Base-by-base conservation (phyloP, 2,888 invertebrate genomes). In the Gymnosoma rotundatum region DNA sequence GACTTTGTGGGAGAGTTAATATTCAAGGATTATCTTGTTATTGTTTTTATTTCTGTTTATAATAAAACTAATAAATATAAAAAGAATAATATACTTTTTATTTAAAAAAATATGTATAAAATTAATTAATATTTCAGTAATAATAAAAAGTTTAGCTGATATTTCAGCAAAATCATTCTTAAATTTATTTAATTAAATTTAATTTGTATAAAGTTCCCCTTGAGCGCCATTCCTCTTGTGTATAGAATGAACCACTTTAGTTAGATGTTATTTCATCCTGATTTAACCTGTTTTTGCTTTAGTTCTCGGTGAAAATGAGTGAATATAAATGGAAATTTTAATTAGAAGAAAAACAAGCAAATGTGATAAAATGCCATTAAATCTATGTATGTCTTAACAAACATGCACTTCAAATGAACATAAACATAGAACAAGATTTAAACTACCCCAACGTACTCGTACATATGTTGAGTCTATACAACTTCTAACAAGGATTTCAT, bases 401-500 rank as follows among this genome's bases (percentile, higher is more conserved):
- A 20, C 16, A 32, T 32, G 56, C 32, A 32, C 16, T 45, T 42
- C 52, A 32, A 21, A 42, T 7, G 10, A 12, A 64, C 9, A 16
- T 20, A 69, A 69, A 45, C 25, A 18, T 3, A 67, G 38, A 50
- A 38, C 20, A 38, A 50, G 58, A 67, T 38, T 64, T 48, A 48
- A 5, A 14, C 45, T n/a, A 48, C 5, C 16, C 14, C 45, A 48
- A 5, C 14, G 16, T 48, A 48, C n/a, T 16, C 7, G 6, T 48
- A 60, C 36, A 56, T 9, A 25, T 45, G 42, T 32, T n/a, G 25
- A 54, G 69, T 72, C 16, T 64, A 20, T 10, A 58, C 16, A 58
- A 60, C 25, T 63, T 69, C 50, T 25, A 70, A 42, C 56, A 64
- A 58, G 56, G 50, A 81, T 75, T 74, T 73, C 50, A 69, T 78